Evolutionary conservation across 2,888 invertebrate species (phyloP).

Genomic region (Troides oblongomaculatus): DNA sequence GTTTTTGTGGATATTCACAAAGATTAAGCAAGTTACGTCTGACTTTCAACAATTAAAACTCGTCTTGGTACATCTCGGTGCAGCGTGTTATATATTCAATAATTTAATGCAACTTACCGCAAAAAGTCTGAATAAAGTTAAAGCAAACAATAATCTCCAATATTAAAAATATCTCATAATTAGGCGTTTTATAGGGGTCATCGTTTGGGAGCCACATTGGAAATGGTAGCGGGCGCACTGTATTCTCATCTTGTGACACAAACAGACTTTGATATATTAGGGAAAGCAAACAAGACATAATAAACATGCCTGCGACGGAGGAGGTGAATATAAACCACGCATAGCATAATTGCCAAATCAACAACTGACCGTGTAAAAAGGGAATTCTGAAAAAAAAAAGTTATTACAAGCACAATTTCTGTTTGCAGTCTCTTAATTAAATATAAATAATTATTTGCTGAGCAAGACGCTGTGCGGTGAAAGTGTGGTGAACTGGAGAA

Average conservation of each 20-base stretch:
- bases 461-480: no score
- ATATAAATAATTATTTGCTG: no score
- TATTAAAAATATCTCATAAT: slow-evolving; percentile 56
- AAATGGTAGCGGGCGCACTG: slow-evolving; percentile 51
- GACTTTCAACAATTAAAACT: no score
- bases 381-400: slow-evolving; percentile 45
- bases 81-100: no score
- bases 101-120: slow-evolving; percentile 43
- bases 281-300: slow-evolving; percentile 39
- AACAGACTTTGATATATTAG: slow-evolving; percentile 52
- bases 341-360: slow-evolving; percentile 55
- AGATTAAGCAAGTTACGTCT: no score
- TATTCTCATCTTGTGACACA: slow-evolving; percentile 49
- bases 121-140: slow-evolving; percentile 46
- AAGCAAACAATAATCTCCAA: slow-evolving; percentile 37
- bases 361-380: slow-evolving; percentile 54
- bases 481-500: no score
- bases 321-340: slow-evolving; percentile 45
- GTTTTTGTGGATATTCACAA: no score
- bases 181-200: slow-evolving; percentile 58
- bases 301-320: slow-evolving; percentile 37
- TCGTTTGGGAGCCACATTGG: slow-evolving; percentile 61
- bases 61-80: no score
- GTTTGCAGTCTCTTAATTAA: no score
- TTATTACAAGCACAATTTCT: no score